Percentiles rank a stretch among this genome's conserved stretches.
Conservation (phyloP, 2,888 invertebrate genomes). For the Hypena proboscidalis region DNA sequence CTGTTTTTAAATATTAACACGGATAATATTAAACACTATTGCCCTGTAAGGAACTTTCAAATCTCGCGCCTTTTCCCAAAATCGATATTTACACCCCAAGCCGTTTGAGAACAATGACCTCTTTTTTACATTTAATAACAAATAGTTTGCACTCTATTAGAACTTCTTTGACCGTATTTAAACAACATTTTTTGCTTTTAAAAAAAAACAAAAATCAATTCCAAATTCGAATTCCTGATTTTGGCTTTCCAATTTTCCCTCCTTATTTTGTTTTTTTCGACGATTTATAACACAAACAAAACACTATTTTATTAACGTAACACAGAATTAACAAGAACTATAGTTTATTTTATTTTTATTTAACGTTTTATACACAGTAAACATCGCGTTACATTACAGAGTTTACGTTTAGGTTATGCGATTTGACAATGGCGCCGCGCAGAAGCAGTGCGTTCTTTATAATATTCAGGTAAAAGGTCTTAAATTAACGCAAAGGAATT, state of each 20-base stretch:
- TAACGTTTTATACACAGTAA: conserved; percentile 26
- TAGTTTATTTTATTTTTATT: conserved; percentile 11
- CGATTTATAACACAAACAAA: conserved; percentile 21
- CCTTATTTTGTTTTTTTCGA: conserved; percentile 22
- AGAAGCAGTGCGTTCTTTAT: conserved; percentile 60
- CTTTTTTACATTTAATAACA: conserved; percentile 48
- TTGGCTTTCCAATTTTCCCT: conserved; percentile 16
- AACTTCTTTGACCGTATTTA: too few relatives aligned
- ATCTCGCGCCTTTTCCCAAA: conserved; percentile 68
- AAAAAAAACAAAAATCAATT: conserved; percentile 33
- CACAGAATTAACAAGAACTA: conserved; percentile 1
- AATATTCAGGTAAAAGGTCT: conserved; percentile 51
- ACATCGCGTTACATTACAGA: conserved; percentile 53
- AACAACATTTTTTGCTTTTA: conserved; percentile 11
- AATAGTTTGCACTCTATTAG: too few relatives aligned
- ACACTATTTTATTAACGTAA: conserved; percentile 2
- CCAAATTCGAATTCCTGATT: conserved; percentile 20
- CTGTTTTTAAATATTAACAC: not conserved
- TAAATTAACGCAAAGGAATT: conserved; percentile 43
- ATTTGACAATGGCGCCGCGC: conserved; percentile 73
- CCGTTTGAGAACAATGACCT: conserved; percentile 67
- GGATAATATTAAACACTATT: conserved; percentile 7
- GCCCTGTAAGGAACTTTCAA: conserved; percentile 40
- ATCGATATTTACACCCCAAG: conserved; percentile 73
- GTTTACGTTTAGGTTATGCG: conserved; percentile 70